A percentile compares a stretch with the other conserved stretches of the same genome.
phyloP scores from a whole-genome alignment of 2,888 invertebrate species.

The Erebia ligea region DNA sequence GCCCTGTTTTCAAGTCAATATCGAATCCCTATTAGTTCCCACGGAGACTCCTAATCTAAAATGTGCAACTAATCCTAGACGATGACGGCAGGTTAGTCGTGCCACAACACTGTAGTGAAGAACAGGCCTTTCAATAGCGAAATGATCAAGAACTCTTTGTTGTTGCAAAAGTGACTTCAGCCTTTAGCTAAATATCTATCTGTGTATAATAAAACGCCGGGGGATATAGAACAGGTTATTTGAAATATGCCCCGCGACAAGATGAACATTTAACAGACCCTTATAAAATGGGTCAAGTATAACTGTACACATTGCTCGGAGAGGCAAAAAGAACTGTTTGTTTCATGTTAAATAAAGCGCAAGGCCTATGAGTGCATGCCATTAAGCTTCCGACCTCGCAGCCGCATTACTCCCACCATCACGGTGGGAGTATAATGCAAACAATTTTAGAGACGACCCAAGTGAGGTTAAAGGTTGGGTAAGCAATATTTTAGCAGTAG shows the following conservation, averaged over 20 bases:
- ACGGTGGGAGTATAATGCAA: slow-evolving; percentile 20
- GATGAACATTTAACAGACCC: slow-evolving; percentile 21
- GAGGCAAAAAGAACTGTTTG: slow-evolving; percentile 36
- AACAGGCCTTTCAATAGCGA: no score
- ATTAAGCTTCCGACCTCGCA: slow-evolving; percentile 35
- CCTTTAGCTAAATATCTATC: not conserved
- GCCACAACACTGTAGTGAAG: no score
- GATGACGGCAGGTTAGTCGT: no score
- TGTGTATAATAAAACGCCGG: slow-evolving; percentile 16
- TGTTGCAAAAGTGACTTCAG: not conserved
- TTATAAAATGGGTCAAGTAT: slow-evolving; percentile 30
- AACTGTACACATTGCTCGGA: slow-evolving; percentile 34
- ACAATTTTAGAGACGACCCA: not conserved
- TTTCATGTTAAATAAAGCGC: slow-evolving; percentile 32
- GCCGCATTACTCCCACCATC: slow-evolving; percentile 18
- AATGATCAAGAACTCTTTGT: no score
- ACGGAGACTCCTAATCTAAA: no score
- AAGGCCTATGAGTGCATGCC: slow-evolving; percentile 28
- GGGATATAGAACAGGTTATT: slow-evolving; percentile 25
- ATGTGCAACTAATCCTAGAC: no score
- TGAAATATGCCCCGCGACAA: slow-evolving; percentile 10
- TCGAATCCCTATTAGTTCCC: no score
- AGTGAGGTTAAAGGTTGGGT: slow-evolving; percentile 12
- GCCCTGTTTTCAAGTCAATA: no score
- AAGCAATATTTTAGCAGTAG: not conserved